Base-by-base conservation (phyloP, 1,140 invertebrate genomes). In the Panulirus ornatus region DNA sequence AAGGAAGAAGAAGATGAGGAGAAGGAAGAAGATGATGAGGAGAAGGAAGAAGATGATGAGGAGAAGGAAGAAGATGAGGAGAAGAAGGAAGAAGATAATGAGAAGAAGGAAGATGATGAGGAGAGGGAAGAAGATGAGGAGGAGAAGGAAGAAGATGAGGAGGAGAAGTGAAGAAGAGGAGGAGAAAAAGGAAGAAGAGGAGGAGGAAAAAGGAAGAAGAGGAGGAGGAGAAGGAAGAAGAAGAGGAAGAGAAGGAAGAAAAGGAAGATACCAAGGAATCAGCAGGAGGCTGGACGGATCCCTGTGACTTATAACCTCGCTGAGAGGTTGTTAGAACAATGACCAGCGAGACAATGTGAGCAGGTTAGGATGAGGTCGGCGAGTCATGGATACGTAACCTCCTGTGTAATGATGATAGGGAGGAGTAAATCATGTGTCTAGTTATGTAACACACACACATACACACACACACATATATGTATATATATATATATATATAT, bases 31-130 rank as follows among this genome's bases (percentile, higher is more conserved):
- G 40, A 19, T 19, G 40, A 16, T 42, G 82, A 5, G 27, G n/a
- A 9, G 9, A 14, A 6, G n/a, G 27, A 58, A 44, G 22, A n/a
- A 36, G 79, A 36, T 54, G 42, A 51, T n/a, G 81, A 36, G 54
- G 63, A 19, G 27, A 54, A 84, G 81, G n/a, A 27, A n/a, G 81
- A 38, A 27, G 38, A 54, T 66, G 36, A 84, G 81, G 22, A 19
- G 36, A 34, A 66, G 81, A 66, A 51, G 58, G 58, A 84, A 54
- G 58, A 51, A 66, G 81, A 34, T 34, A 40, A 42, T 22, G 30
- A 38, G 81, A 66, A 54, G 36, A 34, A 84, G 81, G 19, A 16
- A 14, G 22, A 63, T 34, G 42, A 27, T 58, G 30, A 44, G 36
- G n/a, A 38, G 22, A 11, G 75, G 38, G 38, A n/a, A n/a, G 38